Conservation (phyloP, 1,140 invertebrate species). For the Sesamia nonagrioides region DNA sequence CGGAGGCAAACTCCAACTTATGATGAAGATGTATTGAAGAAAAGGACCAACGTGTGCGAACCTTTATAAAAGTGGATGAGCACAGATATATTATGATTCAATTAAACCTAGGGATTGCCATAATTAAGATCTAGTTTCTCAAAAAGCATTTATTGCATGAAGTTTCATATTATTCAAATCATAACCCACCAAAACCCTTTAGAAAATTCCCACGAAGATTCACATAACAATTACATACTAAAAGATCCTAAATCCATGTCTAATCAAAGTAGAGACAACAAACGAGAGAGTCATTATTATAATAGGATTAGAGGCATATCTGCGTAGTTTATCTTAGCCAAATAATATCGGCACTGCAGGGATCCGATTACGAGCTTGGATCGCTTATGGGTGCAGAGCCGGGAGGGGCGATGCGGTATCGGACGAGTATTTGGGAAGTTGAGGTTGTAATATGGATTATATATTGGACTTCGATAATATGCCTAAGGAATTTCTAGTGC, state of each 20-base stretch:
- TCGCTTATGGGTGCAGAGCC: constrained; percentile 45
- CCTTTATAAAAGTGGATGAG: no score
- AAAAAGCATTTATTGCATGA: no score
- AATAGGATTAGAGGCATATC: constrained; percentile 54
- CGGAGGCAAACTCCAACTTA: no score
- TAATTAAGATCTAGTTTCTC: no score
- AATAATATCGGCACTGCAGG: constrained; percentile 59
- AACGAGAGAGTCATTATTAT: constrained; percentile 41
- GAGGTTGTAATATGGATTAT: constrained; percentile 2
- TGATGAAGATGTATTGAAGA: no score
- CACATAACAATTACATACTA: constrained; percentile 14
- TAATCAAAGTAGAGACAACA: constrained; percentile 28
- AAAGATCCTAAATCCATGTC: constrained; percentile 11
- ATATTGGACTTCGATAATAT: not conserved
- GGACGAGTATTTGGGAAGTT: not conserved
- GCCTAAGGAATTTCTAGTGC: not conserved
- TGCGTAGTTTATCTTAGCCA: constrained; percentile 60
- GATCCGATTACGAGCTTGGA: constrained; percentile 58
- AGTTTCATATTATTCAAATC: not conserved
- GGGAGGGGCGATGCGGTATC: constrained; percentile 3
- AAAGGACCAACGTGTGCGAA: no score
- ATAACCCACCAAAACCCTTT: not conserved
- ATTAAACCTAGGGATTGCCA: no score
- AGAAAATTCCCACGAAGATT: not conserved
- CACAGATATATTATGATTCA: no score